Conservation (phyloP, 1,140 invertebrate species). For the Drosophila equinoxialis region DNA sequence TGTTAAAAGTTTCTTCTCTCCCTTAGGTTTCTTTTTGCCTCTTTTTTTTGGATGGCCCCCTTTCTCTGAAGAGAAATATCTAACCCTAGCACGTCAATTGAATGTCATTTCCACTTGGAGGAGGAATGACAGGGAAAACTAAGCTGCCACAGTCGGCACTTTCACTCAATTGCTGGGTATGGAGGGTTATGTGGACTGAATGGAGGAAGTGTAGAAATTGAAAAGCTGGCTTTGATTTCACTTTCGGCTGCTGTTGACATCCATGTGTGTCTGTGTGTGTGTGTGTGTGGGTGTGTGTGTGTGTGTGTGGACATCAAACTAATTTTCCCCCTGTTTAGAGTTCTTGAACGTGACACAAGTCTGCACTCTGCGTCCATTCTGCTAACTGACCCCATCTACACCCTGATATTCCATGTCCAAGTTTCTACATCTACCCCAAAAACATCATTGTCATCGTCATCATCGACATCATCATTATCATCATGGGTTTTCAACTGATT, state of each 20-base stretch:
- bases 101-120: slow-evolving; percentile 70
- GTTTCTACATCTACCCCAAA: neutral
- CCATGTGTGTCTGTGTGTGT: slow-evolving; percentile 33
- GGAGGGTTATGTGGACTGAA: neutral
- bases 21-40: neutral
- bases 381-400: slow-evolving; percentile 14
- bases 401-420: slow-evolving; percentile 5
- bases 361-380: slow-evolving; percentile 57
- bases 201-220: slow-evolving; percentile 8
- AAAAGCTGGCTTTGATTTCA: slow-evolving; percentile 69
- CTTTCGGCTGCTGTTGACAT: slow-evolving; percentile 74
- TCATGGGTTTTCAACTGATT: slow-evolving; percentile 70
- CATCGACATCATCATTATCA: slow-evolving; percentile 39
- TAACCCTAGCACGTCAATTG: slow-evolving; percentile 63
- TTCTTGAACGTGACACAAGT: slow-evolving; percentile 77
- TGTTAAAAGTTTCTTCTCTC: slow-evolving; percentile 47
- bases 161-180: slow-evolving; percentile 56
- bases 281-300: slow-evolving; percentile 29
- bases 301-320: slow-evolving; percentile 63
- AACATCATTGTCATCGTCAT: neutral
- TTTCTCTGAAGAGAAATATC: neutral
- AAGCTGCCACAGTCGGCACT: slow-evolving; percentile 57
- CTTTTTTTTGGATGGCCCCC: neutral
- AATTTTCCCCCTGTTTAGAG: slow-evolving; percentile 78
- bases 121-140: slow-evolving; percentile 64